Evolutionary conservation across 2,888 invertebrate species (phyloP), one percentile per base, ranked within the genome.

Genomic region (Chironomus riparius): DNA sequence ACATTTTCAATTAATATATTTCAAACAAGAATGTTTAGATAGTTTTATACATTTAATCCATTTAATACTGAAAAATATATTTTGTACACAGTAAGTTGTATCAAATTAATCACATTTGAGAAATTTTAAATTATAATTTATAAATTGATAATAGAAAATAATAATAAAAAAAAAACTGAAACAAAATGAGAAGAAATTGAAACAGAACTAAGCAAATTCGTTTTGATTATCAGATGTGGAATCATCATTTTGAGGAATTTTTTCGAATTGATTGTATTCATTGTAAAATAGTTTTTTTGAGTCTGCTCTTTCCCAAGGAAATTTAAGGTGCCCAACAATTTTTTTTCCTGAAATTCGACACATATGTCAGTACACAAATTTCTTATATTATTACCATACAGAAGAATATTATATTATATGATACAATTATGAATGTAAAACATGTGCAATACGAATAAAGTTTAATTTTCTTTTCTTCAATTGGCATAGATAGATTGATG

Each of bases 251-350:
- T 72, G 70, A 12, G 70, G 70, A 22, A 70, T 22, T 50, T 70
- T 70, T 50, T 70, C 61, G 21, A 72, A 72, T 18, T 72, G 72
- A 72, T 71, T 71, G 22, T 72, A 72, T 12, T 72, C 72, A 62
- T 22, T 21, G 24, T 65, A 61, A 50, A 72, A 72, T 10, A 72
- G 21, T 22, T 62, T 72, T 72, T 50, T 70, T 18, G 70, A 15
- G 21, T 18, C 18, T 47, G 47, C 38, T 28, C 7, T 56, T 24
- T 72, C 62, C 72, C 72, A 72, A 28, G 72, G 72, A 65, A 65
- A 65, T 65, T 65, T 65, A 65, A 65, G 65, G 21, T 65, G 65
- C 3, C 65, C 65, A 65, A 21, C 65, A 65, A 65, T 24, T 24
- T 65, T 65, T 7, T 24, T 65, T 65, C 65, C 65, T 65, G 21